Percentiles rank a stretch among this genome's conserved stretches.
Conservation (phyloP, 2,797 vertebrate genomes). For the Hapalemur alaotrensis region DNA sequence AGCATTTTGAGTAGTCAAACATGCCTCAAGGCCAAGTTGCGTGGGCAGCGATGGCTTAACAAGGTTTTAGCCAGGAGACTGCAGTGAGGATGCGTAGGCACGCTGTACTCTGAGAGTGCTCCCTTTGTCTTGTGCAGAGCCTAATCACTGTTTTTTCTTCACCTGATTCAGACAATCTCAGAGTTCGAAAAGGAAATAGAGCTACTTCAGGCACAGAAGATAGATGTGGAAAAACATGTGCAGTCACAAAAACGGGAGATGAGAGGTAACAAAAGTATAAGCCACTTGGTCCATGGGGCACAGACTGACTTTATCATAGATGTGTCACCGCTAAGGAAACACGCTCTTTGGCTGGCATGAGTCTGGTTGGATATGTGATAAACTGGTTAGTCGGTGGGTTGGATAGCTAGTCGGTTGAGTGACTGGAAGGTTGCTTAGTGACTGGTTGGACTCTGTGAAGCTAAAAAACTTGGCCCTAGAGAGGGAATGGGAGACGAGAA, state of each 20-base stretch:
- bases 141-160: not conserved
- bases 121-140: not conserved
- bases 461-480: not conserved
- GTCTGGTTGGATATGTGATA: not conserved
- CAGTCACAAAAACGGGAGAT: constrained; percentile 91
- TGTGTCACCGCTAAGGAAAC: not conserved
- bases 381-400: not conserved
- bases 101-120: fast-evolving
- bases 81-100: fast-evolving
- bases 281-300: not conserved
- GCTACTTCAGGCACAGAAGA: constrained; percentile 90
- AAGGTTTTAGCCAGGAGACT: not conserved
- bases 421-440: not conserved
- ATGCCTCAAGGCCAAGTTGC: not conserved
- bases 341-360: not conserved
- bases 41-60: not conserved
- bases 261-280: constrained; percentile 85
- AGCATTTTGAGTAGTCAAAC: not conserved
- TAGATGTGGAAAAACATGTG: constrained; percentile 88
- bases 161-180: constrained; percentile 87
- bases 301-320: fast-evolving
- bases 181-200: constrained; percentile 94
- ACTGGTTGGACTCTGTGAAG: not conserved
- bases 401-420: not conserved
- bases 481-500: not conserved